phyloP scores from a whole-genome alignment of 2,797 vertebrate species.

The Oreortyx pictus region DNA sequence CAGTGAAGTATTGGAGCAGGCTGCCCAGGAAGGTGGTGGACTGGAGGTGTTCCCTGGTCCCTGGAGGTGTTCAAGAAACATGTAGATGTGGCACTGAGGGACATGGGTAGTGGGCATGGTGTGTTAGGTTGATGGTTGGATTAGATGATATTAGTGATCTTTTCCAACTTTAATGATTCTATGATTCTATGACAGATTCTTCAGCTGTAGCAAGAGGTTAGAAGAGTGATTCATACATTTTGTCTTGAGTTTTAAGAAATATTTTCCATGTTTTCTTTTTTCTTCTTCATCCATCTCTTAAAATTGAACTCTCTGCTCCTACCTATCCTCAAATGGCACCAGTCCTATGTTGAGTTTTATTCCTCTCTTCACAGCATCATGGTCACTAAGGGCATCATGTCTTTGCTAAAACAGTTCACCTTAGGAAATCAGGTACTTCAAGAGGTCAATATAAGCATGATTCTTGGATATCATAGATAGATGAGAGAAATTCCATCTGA shows the following conservation, averaged over 20 bases:
- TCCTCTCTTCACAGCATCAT: neutral
- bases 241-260: neutral
- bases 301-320: neutral
- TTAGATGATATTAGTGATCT: no score
- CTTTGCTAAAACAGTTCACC: neutral
- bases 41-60: no score
- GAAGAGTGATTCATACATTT: neutral
- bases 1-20: no score
- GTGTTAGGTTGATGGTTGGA: no score
- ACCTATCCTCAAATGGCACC: neutral
- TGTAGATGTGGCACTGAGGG: no score
- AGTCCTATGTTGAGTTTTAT: accelerated
- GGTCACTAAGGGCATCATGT: neutral
- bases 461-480: neutral
- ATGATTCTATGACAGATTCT: neutral
- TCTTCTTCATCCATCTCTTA: neutral
- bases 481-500: neutral
- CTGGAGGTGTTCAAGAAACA: no score
- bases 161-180: no score
- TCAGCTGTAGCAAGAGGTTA: neutral
- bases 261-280: neutral
- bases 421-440: neutral
- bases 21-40: no score
- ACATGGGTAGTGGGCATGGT: no score
- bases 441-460: neutral